Percentiles rank a stretch among this genome's conserved stretches.
phyloP scores from a whole-genome alignment of 1,140 invertebrate genomes.

The Temnothorax longispinosus region DNA sequence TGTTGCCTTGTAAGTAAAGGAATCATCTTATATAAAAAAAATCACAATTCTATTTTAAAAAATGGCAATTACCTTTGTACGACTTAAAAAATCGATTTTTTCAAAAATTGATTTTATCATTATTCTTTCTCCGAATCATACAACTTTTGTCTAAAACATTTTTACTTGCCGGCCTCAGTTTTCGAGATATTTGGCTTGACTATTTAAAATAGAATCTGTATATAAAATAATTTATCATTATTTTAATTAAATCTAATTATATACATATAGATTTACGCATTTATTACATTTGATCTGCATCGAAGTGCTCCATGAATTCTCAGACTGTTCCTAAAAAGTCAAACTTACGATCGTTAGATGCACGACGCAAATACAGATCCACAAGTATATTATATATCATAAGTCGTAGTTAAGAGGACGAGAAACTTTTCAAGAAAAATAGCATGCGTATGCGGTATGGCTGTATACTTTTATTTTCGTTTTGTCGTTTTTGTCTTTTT shows the following conservation, averaged over 20 bases:
- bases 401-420: constrained; percentile 16
- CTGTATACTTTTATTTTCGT: constrained; percentile 64
- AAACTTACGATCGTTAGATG: not conserved
- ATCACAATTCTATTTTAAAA: no score
- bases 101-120: no score
- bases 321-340: not conserved
- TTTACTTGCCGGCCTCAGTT: no score
- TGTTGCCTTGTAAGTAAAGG: no score
- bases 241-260: not conserved
- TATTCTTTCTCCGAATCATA: no score
- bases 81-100: no score
- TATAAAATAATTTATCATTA: not conserved
- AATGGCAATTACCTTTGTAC: no score
- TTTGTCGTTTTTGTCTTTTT: constrained; percentile 40
- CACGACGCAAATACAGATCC: constrained; percentile 14
- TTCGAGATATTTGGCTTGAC: no score
- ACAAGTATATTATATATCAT: not conserved
- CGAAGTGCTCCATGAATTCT: not conserved
- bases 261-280: not conserved
- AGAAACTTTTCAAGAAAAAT: constrained; percentile 52
- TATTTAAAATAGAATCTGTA: no score
- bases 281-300: not conserved
- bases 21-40: no score
- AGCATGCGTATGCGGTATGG: constrained; percentile 43
- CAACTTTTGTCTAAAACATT: no score